Percentiles rank a stretch among this genome's conserved stretches.
Evolutionary conservation across 2,888 invertebrate genomes (phyloP).

Genomic region (Meloe dianella): DNA sequence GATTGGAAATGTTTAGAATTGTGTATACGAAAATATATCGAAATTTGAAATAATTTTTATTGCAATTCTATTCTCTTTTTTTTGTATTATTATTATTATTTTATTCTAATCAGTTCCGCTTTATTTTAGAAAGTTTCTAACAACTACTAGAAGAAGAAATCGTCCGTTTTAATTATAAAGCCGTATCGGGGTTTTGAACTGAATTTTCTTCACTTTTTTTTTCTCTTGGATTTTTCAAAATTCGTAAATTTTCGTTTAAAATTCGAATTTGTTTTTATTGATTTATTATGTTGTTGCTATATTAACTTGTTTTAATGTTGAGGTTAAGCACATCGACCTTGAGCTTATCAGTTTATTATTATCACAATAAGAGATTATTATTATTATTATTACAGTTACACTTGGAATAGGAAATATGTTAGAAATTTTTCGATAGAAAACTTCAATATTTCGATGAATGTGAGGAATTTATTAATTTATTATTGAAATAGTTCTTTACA

Average conservation of each 20-base stretch:
- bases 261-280: conserved; percentile 26
- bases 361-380: conserved; percentile 20
- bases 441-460: too few species aligned
- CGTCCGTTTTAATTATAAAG: conserved; percentile 21
- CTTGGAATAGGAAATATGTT: too few species aligned
- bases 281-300: conserved; percentile 8
- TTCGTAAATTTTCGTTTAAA: background rate
- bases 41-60: too few species aligned
- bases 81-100: conserved; percentile 20
- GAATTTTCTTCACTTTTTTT: background rate
- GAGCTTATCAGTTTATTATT: conserved; percentile 27
- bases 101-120: conserved; percentile 28
- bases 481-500: too few species aligned
- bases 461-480: too few species aligned
- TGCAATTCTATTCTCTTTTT: too few species aligned
- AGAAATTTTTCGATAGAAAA: too few species aligned
- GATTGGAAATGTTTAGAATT: too few species aligned
- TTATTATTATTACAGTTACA: conserved; percentile 13
- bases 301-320: conserved; percentile 11
- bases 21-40: too few species aligned
- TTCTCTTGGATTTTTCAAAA: conserved; percentile 1
- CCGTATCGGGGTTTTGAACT: background rate
- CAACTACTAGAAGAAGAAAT: too few species aligned
- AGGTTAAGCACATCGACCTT: conserved; percentile 32
- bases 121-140: conserved; percentile 31